Base-by-base conservation (phyloP, 2,113 vertebrate genomes). In the Poeciliopsis occidentalis region DNA sequence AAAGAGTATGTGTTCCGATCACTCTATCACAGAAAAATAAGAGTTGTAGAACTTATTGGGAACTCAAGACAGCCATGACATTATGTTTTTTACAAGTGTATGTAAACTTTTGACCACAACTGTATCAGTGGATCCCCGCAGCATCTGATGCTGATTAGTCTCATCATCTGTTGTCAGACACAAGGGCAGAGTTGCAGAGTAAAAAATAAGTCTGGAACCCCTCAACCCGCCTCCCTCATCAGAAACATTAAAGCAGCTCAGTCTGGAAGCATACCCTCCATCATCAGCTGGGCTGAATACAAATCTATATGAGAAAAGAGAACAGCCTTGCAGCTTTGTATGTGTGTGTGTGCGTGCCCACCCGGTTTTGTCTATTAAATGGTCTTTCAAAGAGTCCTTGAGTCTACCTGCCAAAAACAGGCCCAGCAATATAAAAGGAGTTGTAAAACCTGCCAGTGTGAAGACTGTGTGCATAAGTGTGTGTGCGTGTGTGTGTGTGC, bases 311-410 rank as follows among this genome's bases (percentile, higher is more conserved):
- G 24, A 67, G 75, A 19, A 47, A 30, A 63, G 67, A 34, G 11
- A 29, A 17, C 13, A 13, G 61, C 15, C 41, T 26, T 32, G 39
- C 22, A 47, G 62, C 71, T 41, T 29, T 15, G 64, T 67, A 30
- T 67, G 51, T 78, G 67, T 57, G 32, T 60, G 76, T 57, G 32
- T 60, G 76, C n/a, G 62, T 76, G 57, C 32, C 26, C 17, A 11
- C n/a, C 73, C 61, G 67, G 74, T 64, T 83, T 83, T 69, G 51
- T 91, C 80, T 78, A 78, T 87, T 86, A 90, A 92, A 90, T 89
- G 78, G 76, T 92, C 88, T 92, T 91, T 94, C 93, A 91, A 85
- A 88, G 81, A 91, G 92, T 94, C 93, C 94, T 95, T 93, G 89
- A 90, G 90, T 77, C 82, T 87, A 89, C 85, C 90, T 92, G 91